phyloP scores from a whole-genome alignment of 2,888 invertebrate genomes.

The Amphipoea oculea region DNA sequence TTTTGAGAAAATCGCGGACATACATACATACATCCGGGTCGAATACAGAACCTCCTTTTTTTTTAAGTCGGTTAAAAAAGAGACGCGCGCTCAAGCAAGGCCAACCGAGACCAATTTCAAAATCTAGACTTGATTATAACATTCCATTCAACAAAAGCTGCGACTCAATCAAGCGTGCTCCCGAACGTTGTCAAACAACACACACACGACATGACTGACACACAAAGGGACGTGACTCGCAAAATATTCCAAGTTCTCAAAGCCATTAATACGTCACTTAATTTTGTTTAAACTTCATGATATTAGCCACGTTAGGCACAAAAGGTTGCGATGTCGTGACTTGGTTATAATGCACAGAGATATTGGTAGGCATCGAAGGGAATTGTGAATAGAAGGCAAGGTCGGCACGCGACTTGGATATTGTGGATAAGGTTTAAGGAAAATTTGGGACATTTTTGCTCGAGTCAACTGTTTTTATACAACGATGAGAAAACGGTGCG shows the following conservation, averaged over 20 bases:
- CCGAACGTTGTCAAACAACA: conserved; percentile 26
- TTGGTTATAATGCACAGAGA: conserved; percentile 69
- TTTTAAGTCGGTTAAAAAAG: too few relatives aligned
- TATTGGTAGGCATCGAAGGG: conserved; percentile 71
- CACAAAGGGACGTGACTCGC: conserved; percentile 50
- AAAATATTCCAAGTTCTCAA: conserved; percentile 56
- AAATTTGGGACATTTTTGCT: conserved; percentile 12
- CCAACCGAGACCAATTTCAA: neutral
- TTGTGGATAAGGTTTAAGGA: conserved; percentile 27
- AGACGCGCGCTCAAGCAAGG: neutral
- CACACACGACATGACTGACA: conserved; percentile 23
- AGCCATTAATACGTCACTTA: conserved; percentile 63
- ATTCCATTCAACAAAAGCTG: neutral
- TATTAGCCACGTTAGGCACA: conserved; percentile 61
- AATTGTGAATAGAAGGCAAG: conserved; percentile 71
- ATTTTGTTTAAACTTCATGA: conserved; percentile 66
- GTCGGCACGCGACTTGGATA: conserved; percentile 73
- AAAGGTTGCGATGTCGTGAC: conserved; percentile 71
- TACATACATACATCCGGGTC: too few relatives aligned
- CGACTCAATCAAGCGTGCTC: conserved; percentile 29
- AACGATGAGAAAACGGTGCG: too few relatives aligned
- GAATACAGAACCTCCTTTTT: too few relatives aligned
- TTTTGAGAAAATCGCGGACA: too few relatives aligned
- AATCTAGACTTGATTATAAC: neutral
- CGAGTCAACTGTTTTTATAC: too few relatives aligned